These are phyloP conservation scores for Perca flavescens DNA, from an alignment of 2,113 vertebrate genomes.

Conservation along the genomic window DNA sequence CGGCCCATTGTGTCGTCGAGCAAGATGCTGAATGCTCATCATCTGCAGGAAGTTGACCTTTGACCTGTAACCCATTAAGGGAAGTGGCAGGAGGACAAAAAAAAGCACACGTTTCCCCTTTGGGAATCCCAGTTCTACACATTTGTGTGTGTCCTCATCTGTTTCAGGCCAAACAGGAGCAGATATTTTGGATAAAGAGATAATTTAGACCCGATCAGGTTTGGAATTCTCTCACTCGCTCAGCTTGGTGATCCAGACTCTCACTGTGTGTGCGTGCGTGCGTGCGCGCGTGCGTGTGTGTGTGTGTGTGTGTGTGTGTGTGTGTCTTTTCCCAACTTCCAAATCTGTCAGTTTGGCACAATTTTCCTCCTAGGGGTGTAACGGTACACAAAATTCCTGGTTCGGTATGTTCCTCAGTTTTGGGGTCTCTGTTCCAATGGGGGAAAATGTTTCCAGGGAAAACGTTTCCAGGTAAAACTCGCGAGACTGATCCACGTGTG, in stretches of 20 bases:
- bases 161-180: background rate
- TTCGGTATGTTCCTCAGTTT: too few species aligned
- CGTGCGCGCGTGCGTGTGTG: constrained; percentile 16
- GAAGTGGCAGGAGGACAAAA: background rate
- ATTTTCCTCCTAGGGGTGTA: too few species aligned
- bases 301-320: background rate
- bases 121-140: background rate
- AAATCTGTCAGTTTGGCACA: background rate
- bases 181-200: background rate
- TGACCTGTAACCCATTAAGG: constrained; percentile 1
- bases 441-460: too few species aligned
- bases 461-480: too few species aligned
- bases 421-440: too few species aligned
- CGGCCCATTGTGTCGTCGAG: background rate
- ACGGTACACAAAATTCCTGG: too few species aligned
- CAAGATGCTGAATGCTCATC: background rate
- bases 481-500: too few species aligned
- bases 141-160: background rate
- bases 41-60: constrained; percentile 22
- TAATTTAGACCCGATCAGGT: background rate
- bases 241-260: background rate
- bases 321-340: background rate
- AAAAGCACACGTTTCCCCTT: background rate
- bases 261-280: background rate
- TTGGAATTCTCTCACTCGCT: background rate